Base-by-base conservation (phyloP, 1,140 invertebrate species). In the Drosophila jambulina region DNA sequence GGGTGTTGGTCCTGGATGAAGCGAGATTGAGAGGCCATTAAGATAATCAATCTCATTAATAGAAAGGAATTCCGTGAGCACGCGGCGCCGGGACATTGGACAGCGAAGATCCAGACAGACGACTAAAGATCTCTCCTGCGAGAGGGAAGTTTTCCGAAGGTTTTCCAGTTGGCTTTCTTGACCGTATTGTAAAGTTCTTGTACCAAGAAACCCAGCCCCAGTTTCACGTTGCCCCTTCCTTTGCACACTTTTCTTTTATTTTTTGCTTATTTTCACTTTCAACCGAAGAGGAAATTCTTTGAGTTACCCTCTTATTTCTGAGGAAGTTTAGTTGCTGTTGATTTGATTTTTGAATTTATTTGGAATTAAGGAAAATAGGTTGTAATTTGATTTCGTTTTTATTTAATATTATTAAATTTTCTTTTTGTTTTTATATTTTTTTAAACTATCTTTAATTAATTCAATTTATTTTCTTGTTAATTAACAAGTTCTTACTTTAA, bases 31-130 rank as follows among this genome's bases (percentile, higher is more conserved):
- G 68, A 74, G 69, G 68, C 70, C 68, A 74, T 74, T 74, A 60
- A 74, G 70, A 74, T 74, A 74, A 74, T 74, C 70, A 74, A 74
- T 74, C 70, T 72, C 67, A 72, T 72, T 72, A 74, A 60, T 60
- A 27, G 19, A 38, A 43, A 59, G 45, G 43, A 40, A 62, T 65
- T 63, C 21, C 7, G 4, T 4, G 27, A 27, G 27, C 56, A 45
- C 13, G 40, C 32, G 27, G n/a, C 34, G 13, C n/a, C 25, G n/a
- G 27, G n/a, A 34, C n/a, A n/a, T 10, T 9, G 32, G 13, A 17
- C 13, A 27, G 19, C 17, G 13, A 40, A 32, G 61, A 61, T 61
- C 61, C 36, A 63, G 57, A 43, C 27, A 61, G 27, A 13, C 43
- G 3, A 23, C 2, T 27, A 17, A 34, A 43, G 61, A 29, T 71